Evolutionary conservation across 2,113 vertebrate genomes (phyloP).

Genomic region (Edolisoma coerulescens): DNA sequence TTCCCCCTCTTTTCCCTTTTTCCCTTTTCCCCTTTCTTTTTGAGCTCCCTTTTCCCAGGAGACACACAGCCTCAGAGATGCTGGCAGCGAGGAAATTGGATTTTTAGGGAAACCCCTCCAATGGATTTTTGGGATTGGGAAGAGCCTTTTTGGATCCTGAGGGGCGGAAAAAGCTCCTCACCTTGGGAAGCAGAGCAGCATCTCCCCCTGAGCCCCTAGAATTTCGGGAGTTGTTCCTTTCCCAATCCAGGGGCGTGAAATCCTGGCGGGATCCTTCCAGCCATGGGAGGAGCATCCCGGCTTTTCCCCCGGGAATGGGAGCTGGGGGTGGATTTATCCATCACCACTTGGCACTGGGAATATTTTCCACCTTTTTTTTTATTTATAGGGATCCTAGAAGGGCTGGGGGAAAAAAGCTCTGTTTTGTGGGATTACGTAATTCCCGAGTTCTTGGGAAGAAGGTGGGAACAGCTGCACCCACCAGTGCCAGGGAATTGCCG

Average conservation of each 20-base stretch:
- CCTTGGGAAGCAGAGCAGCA: neutral
- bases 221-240: neutral
- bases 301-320: neutral
- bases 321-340: neutral
- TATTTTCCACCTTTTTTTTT: neutral
- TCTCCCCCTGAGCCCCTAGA: fast-evolving
- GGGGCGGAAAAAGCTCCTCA: fast-evolving
- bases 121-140: neutral
- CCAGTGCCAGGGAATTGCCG: neutral
- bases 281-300: fast-evolving
- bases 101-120: neutral
- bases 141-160: neutral
- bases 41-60: neutral
- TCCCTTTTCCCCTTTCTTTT: neutral
- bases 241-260: fast-evolving
- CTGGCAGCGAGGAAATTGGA: fast-evolving
- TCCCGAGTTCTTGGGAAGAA: neutral
- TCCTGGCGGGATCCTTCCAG: neutral
- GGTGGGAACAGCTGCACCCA: neutral
- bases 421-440: neutral
- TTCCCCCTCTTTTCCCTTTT: neutral
- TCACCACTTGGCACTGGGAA: neutral
- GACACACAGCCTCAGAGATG: fast-evolving
- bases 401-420: neutral
- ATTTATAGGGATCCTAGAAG: neutral